Base-by-base conservation (phyloP, 2,888 invertebrate species). In the Leucophenga montana region DNA sequence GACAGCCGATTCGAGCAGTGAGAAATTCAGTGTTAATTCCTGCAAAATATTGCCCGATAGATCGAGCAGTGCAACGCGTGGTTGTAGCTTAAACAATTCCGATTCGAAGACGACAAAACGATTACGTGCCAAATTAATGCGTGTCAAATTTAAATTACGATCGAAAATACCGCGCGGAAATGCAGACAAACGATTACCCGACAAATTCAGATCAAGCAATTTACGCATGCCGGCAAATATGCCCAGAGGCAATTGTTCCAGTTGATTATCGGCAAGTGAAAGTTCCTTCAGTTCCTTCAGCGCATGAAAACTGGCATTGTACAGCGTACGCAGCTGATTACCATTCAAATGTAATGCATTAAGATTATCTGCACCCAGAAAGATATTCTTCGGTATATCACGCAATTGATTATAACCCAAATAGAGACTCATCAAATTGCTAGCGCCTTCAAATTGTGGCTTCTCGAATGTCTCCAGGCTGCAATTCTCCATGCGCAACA, bases 381-480 rank as follows among this genome's bases (percentile, higher is more conserved):
- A 87, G 48, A 87, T 87, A 48, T 88, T 87, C 71, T 85, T 87
- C 14, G 87, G 87, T 67, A 87, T 86, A 64, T 87, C 87, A 59
- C 74, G 79, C 18, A 87, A 66, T 0, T 79, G 80, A 77, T 87
- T 87, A 69, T 85, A 77, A 0, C 85, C 85, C 72, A 87, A 65
- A 66, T 80, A 85, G 18, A 87, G 71, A 33, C 83, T 82, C 85
- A 87, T 86, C 77, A 87, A 69, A 73, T 87, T 87, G 78, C 87
- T 87, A 70, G 87, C 87, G 3, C 87, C 87, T 70, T 87, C 88
- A 64, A 87, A 87, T 65, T 87, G 87, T 3, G 87, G 87, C 56
- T 85, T 85, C 77, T 87, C 87, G 59, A 87, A 87, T 0, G 82
- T 77, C 69, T 87, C 86, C 73, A 87, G 69, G 14, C 87, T 85